Evolutionary conservation across 2,888 invertebrate species (phyloP).

Genomic region (Polyommatus icarus): DNA sequence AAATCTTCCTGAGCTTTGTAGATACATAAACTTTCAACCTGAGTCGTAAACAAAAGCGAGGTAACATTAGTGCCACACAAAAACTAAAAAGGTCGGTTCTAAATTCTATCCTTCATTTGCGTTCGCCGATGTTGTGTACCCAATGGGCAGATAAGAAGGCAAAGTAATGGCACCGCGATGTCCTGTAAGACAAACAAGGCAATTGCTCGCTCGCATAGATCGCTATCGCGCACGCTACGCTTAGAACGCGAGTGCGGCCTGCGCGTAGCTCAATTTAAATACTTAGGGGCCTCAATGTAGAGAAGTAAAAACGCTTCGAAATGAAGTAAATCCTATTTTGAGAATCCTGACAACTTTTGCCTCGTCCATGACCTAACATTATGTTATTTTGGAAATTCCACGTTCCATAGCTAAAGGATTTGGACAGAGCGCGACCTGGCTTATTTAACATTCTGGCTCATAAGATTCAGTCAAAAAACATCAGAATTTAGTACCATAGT

Average conservation of each 20-base stretch:
- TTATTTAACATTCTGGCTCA: neutral
- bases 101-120: conserved; percentile 43
- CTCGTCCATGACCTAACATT: neutral
- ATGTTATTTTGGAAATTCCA: neutral
- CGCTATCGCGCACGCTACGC: conserved; percentile 61
- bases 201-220: conserved; percentile 65
- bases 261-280: conserved; percentile 43
- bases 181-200: conserved; percentile 68
- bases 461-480: neutral
- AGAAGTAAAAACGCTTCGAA: too few relatives aligned
- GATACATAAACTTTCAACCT: neutral
- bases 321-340: neutral
- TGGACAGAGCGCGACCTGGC: neutral
- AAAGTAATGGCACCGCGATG: conserved; percentile 44
- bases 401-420: neutral
- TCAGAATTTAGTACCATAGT: neutral
- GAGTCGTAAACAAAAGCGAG: neutral
- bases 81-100: conserved; percentile 16
- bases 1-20: neutral
- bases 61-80: neutral
- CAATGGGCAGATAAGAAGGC: conserved; percentile 39
- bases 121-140: conserved; percentile 47
- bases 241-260: conserved; percentile 44
- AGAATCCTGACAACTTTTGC: neutral
- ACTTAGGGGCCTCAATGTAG: conserved; percentile 31